phyloP scores from a whole-genome alignment of 2,113 vertebrate genomes.

The Tupaia chinensis region DNA sequence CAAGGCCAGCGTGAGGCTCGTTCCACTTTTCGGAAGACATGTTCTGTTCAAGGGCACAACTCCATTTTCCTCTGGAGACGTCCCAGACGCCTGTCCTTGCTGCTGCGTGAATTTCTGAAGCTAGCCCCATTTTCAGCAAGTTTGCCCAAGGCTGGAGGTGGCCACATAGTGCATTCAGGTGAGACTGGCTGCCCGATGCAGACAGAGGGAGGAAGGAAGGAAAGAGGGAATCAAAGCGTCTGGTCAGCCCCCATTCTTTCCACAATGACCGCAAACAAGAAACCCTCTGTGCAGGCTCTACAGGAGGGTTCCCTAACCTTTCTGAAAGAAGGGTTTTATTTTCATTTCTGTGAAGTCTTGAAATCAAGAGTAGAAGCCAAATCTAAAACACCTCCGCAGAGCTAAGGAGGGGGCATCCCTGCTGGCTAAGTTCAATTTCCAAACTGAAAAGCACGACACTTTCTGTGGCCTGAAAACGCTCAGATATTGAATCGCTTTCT shows the following conservation, averaged over 20 bases:
- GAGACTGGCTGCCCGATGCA: neutral
- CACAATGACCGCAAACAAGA: constrained; percentile 64
- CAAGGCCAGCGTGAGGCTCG: neutral
- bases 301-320: neutral
- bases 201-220: constrained; percentile 30
- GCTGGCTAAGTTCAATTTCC: constrained; percentile 25
- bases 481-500: neutral
- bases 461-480: neutral
- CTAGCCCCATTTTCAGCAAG: neutral
- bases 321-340: constrained; percentile 68
- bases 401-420: neutral
- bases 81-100: neutral
- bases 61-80: neutral
- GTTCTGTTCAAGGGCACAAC: neutral
- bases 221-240: constrained; percentile 39
- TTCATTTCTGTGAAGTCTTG: constrained; percentile 60
- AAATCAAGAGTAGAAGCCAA: constrained; percentile 37
- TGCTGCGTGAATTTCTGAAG: neutral
- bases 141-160: neutral
- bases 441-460: constrained; percentile 6
- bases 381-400: constrained; percentile 14
- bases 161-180: neutral
- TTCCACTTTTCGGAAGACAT: neutral
- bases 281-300: constrained; percentile 56
- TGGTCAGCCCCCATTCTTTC: neutral